These are phyloP conservation scores for Rhyzopertha dominica DNA, from an alignment of 1,140 invertebrate species.

Conservation along the genomic window DNA sequence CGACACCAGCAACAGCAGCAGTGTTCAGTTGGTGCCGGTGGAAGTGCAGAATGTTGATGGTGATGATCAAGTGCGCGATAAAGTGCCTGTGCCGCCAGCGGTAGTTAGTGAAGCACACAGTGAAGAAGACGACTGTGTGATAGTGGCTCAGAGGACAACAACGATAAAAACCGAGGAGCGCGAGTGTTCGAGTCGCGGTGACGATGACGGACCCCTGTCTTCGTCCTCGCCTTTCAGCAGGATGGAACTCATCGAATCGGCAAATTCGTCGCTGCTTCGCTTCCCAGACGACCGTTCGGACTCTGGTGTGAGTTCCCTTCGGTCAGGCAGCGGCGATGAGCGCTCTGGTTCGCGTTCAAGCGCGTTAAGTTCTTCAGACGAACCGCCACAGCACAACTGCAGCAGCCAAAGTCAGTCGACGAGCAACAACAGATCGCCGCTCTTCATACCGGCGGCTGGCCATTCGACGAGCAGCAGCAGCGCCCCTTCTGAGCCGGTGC, in stretches of 20 bases:
- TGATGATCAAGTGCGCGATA: slow-evolving; percentile 33
- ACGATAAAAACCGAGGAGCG: slow-evolving; percentile 21
- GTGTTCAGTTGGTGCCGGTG: slow-evolving; percentile 28
- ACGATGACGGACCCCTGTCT: slow-evolving; percentile 42
- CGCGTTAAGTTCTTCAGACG: slow-evolving; percentile 55
- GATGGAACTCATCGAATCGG: slow-evolving; percentile 37
- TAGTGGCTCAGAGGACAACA: slow-evolving; percentile 41
- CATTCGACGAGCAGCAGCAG: not conserved
- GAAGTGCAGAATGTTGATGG: slow-evolving; percentile 12
- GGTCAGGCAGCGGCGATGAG: slow-evolving; percentile 67
- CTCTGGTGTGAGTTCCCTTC: slow-evolving; percentile 61
- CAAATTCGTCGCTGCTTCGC: slow-evolving; percentile 33
- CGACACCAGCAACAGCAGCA: slow-evolving; percentile 31
- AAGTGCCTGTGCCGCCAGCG: slow-evolving; percentile 44
- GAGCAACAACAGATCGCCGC: slow-evolving; percentile 50
- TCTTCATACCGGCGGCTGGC: slow-evolving; percentile 49
- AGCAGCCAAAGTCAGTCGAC: slow-evolving; percentile 41
- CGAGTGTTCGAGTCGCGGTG: slow-evolving; percentile 32
- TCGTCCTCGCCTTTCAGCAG: slow-evolving; percentile 39
- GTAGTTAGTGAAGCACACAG: slow-evolving; percentile 51
- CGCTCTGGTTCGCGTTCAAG: slow-evolving; percentile 60
- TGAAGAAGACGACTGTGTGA: slow-evolving; percentile 55
- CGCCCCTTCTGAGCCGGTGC: slow-evolving; percentile 37
- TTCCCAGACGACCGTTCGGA: slow-evolving; percentile 55
- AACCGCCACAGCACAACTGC: slow-evolving; percentile 50